phyloP scores from a whole-genome alignment of 2,888 invertebrate genomes.

The Pegoplata infirma region DNA sequence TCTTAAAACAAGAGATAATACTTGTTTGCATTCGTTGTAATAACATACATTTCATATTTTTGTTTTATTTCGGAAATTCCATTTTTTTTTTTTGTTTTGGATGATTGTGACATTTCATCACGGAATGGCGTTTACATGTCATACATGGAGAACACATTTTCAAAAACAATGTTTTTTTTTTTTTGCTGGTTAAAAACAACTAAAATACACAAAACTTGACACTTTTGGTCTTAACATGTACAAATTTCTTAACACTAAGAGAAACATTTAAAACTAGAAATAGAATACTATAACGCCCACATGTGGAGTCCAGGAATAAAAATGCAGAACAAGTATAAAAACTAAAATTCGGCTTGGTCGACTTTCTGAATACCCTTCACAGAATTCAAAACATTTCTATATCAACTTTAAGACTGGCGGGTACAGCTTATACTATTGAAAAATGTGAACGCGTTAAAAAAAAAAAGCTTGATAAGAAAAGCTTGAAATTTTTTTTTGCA shows the following conservation, averaged over 20 bases:
- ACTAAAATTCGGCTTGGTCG: no score
- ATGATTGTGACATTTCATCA: slow-evolving; percentile 73
- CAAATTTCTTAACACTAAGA: slow-evolving; percentile 61
- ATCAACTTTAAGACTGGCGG: no score
- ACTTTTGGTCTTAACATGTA: slow-evolving; percentile 60
- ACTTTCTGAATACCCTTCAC: no score
- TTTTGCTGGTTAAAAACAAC: slow-evolving; percentile 35
- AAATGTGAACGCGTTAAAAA: no score
- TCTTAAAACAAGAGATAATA: background rate
- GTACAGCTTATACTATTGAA: no score
- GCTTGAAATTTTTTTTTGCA: no score
- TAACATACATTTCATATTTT: slow-evolving; percentile 26
- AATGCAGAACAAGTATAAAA: no score
- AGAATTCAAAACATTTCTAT: no score
- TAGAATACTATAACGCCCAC: slow-evolving; percentile 57
- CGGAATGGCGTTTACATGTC: slow-evolving; percentile 75
- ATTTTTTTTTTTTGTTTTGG: slow-evolving; percentile 27
- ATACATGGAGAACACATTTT: slow-evolving; percentile 66
- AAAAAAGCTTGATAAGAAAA: no score
- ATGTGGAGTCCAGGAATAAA: slow-evolving; percentile 35
- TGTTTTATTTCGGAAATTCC: slow-evolving; percentile 1
- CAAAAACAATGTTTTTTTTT: slow-evolving; percentile 19
- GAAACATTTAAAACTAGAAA: slow-evolving; percentile 58
- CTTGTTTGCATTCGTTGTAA: background rate
- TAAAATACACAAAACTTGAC: slow-evolving; percentile 56